These are phyloP conservation scores for Marmota flaviventris DNA, from an alignment of 2,113 vertebrate species.

Conservation along the genomic window DNA sequence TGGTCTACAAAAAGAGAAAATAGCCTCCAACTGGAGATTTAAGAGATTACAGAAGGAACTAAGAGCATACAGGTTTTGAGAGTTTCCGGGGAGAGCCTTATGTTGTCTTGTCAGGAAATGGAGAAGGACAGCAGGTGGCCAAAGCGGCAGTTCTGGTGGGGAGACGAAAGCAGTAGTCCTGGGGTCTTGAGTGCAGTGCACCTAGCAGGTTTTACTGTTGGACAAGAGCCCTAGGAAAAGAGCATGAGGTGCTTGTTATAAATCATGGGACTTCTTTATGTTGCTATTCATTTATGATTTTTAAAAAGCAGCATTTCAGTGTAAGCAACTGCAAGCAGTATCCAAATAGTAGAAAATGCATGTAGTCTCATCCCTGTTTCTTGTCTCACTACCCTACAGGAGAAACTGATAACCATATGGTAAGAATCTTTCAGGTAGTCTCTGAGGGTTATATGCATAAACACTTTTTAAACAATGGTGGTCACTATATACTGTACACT, in stretches of 20 bases:
- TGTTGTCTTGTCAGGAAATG: background rate
- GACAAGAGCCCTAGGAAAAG: background rate
- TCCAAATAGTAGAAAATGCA: background rate
- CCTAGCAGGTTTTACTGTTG: background rate
- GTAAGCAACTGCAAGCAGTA: background rate
- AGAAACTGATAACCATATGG: background rate
- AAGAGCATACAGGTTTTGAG: background rate
- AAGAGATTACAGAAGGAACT: background rate
- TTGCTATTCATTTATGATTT: background rate
- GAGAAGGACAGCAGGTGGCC: background rate
- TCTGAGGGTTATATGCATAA: background rate
- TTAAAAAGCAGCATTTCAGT: background rate
- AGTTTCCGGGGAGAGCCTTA: background rate
- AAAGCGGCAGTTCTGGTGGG: background rate
- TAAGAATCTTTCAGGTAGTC: background rate
- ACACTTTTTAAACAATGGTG: constrained; percentile 11
- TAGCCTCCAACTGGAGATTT: background rate
- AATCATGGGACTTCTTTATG: background rate
- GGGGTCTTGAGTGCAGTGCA: too few species aligned
- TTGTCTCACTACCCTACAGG: background rate
- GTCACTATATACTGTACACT: background rate
- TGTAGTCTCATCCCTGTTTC: background rate
- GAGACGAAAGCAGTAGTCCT: background rate
- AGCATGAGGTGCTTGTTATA: background rate
- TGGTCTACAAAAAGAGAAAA: background rate